phyloP scores from a whole-genome alignment of 2,113 vertebrate species.

The Oenanthe oenanthe region DNA sequence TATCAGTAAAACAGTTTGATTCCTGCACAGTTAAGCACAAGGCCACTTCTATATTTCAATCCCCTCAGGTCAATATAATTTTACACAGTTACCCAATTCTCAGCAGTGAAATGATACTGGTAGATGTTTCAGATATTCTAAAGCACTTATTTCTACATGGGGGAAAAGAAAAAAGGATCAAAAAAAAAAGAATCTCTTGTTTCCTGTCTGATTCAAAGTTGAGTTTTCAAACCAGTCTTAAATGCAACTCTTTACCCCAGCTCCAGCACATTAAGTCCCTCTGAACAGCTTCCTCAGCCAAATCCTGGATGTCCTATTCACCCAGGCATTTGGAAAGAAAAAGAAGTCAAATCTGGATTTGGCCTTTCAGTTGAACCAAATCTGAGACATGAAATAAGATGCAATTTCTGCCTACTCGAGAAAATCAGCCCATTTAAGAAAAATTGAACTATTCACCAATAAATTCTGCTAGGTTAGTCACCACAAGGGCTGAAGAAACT shows the following conservation, averaged over 20 bases:
- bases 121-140: constrained; percentile 42
- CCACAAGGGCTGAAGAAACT: background rate
- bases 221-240: background rate
- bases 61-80: constrained; percentile 61
- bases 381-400: background rate
- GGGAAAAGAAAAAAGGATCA: too few relatives aligned
- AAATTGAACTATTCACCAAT: constrained; percentile 16
- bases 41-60: constrained; percentile 56
- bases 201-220: background rate
- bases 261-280: background rate
- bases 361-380: background rate
- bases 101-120: constrained; percentile 28
- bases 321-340: background rate
- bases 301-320: background rate
- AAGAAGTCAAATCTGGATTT: background rate
- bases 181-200: background rate
- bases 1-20: constrained; percentile 70
- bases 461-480: constrained; percentile 26
- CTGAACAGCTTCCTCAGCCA: background rate
- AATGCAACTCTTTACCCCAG: background rate
- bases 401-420: constrained; percentile 32
- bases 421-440: constrained; percentile 23
- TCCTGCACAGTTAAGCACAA: constrained; percentile 56
- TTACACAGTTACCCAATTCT: constrained; percentile 58
- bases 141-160: constrained; percentile 24